These are phyloP conservation scores for Panagrolaimus sp. DNA, from an alignment of 1,140 invertebrate genomes.

Conservation along the genomic window DNA sequence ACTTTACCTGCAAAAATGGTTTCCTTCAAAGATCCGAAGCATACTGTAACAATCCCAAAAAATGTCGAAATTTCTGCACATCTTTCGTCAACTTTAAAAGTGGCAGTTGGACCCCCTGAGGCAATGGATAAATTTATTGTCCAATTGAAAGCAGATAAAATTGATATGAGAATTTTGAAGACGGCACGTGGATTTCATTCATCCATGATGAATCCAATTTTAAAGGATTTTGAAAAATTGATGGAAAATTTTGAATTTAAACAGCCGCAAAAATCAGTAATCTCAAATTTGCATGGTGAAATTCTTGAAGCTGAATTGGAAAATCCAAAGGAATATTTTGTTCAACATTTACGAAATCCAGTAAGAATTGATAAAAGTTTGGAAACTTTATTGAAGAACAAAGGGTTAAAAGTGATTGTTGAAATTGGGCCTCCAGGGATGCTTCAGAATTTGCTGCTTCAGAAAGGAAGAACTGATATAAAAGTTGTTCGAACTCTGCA, in stretches of 20 bases:
- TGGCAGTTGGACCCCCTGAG: constrained; percentile 34
- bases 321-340: constrained; percentile 35
- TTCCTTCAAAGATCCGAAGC: constrained; percentile 20
- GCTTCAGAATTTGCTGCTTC: constrained; percentile 22
- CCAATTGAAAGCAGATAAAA: constrained; percentile 15
- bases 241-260: not conserved
- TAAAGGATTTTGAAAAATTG: constrained; percentile 31
- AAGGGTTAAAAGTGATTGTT: constrained; percentile 30
- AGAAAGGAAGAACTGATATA: not conserved
- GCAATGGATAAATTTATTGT: constrained; percentile 27
- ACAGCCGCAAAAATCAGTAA: constrained; percentile 18
- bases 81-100: constrained; percentile 26
- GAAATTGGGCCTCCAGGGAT: constrained; percentile 51
- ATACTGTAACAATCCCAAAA: constrained; percentile 23
- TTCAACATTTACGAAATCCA: constrained; percentile 38
- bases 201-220: constrained; percentile 45
- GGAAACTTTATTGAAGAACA: constrained; percentile 22
- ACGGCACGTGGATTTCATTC: constrained; percentile 48
- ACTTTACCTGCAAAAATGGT: constrained; percentile 46
- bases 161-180: constrained; percentile 28
- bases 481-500: not conserved
- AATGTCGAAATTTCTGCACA: constrained; percentile 41
- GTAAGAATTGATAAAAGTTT: constrained; percentile 43
- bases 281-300: constrained; percentile 46
- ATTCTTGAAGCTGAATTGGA: constrained; percentile 13